Evolutionary conservation across 2,797 vertebrate species (phyloP).

Genomic region (Ptychobarbus kaznakovi): DNA sequence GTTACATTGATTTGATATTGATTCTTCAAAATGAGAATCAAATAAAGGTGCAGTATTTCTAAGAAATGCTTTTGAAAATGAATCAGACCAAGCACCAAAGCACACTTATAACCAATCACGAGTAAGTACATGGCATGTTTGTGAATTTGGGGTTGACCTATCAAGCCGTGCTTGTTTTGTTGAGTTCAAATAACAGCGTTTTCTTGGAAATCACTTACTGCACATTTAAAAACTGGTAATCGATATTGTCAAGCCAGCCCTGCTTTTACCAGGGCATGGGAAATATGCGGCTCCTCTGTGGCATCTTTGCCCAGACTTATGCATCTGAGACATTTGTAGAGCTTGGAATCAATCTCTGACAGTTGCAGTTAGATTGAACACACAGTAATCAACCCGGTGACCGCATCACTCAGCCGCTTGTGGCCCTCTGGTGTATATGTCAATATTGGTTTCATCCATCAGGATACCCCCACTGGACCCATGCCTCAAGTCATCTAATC

Average conservation of each 20-base stretch:
- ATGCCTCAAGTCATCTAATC: slow-evolving; percentile 31
- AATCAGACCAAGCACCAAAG: not conserved
- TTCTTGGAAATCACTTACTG: too few species aligned
- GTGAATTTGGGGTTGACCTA: not conserved
- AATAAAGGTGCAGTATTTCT: not conserved
- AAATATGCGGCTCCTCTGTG: slow-evolving; percentile 4
- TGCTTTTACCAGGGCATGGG: not conserved
- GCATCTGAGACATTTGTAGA: not conserved
- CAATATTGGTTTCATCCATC: slow-evolving; percentile 44
- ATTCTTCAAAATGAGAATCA: not conserved
- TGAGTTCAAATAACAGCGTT: not conserved
- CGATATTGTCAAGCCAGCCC: not conserved
- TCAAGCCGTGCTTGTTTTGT: not conserved
- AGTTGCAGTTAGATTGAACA: slow-evolving; percentile 7
- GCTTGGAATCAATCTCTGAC: slow-evolving; percentile 32
- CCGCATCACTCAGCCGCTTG: slow-evolving; percentile 8
- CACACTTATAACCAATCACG: not conserved
- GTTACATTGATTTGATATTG: too few species aligned
- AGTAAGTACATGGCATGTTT: not conserved
- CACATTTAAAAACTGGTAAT: not conserved
- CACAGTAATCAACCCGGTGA: slow-evolving; percentile 15
- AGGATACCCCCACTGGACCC: slow-evolving; percentile 25
- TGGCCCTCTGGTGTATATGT: slow-evolving; percentile 35
- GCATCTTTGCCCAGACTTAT: not conserved
- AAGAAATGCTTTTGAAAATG: not conserved